These are phyloP conservation scores for Mesorhabditis sp. DNA, from an alignment of 2,888 invertebrate species.

Conservation along the genomic window DNA sequence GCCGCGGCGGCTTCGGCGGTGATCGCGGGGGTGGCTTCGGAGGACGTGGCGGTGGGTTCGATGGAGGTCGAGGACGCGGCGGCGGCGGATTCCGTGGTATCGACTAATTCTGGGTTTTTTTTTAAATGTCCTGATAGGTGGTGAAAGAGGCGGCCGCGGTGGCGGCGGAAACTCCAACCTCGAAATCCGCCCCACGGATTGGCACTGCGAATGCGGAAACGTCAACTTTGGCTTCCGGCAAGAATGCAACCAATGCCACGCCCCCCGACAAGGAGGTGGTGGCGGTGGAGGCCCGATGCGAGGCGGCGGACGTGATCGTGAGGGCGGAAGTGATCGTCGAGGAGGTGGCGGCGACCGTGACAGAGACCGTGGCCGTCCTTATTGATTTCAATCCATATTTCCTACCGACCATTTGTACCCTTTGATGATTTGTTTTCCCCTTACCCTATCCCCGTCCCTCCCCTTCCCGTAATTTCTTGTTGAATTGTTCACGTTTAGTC, in stretches of 20 bases:
- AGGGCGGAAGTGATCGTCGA: not conserved
- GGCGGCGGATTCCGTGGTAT: constrained; percentile 23
- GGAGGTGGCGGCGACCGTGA: not conserved
- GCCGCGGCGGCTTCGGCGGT: constrained; percentile 23
- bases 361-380: not conserved
- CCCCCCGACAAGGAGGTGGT: constrained; percentile 20
- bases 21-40: constrained; percentile 43
- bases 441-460: too few species aligned
- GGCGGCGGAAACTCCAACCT: constrained; percentile 35
- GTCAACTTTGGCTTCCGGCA: constrained; percentile 52
- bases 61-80: constrained; percentile 21
- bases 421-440: too few species aligned
- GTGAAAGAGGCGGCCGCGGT: constrained; percentile 15
- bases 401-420: too few species aligned
- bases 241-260: constrained; percentile 36
- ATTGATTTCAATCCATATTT: not conserved
- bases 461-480: too few species aligned
- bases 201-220: constrained; percentile 52
- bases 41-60: constrained; percentile 53
- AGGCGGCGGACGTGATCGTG: constrained; percentile 17
- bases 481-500: too few species aligned
- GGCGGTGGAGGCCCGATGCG: constrained; percentile 22
- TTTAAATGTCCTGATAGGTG: not conserved
- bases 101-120: not conserved
- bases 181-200: constrained; percentile 48